Evolutionary conservation across 2,113 vertebrate genomes (phyloP).

Genomic region (Rhinolophus sinicus): DNA sequence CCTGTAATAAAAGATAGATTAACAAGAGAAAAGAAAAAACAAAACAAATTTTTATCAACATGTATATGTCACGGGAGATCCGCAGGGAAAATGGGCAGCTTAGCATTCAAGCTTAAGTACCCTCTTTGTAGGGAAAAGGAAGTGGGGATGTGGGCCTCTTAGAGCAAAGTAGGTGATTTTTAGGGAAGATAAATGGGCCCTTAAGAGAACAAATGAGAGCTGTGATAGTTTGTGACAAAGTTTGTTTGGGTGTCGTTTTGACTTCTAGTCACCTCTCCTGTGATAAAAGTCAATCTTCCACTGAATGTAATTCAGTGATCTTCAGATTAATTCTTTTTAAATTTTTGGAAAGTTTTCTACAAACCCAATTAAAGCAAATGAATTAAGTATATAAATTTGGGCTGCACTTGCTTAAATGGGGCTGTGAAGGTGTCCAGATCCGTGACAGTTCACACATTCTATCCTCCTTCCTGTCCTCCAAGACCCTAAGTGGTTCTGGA

Average conservation of each 20-base stretch:
- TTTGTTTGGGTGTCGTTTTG: background rate
- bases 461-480: background rate
- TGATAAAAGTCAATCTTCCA: background rate
- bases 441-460: rapidly evolving
- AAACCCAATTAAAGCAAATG: constrained; percentile 37
- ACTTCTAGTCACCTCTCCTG: background rate
- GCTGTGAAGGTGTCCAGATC: background rate
- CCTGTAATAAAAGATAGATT: background rate
- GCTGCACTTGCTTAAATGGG: background rate
- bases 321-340: constrained; percentile 52
- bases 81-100: background rate
- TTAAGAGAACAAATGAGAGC: background rate
- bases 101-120: background rate
- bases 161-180: background rate
- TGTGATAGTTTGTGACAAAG: background rate
- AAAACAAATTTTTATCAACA: background rate
- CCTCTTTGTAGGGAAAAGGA: background rate
- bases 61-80: background rate
- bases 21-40: background rate
- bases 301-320: constrained; percentile 6
- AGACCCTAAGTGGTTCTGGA: background rate
- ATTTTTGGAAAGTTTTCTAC: constrained; percentile 27
- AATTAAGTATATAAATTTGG: background rate
- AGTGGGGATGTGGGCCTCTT: background rate
- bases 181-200: background rate